A percentile compares a stretch with the other conserved stretches of the same genome.
These are phyloP conservation scores for Protaetia brevitarsis DNA, from an alignment of 1,140 invertebrate genomes.

Conservation along the genomic window DNA sequence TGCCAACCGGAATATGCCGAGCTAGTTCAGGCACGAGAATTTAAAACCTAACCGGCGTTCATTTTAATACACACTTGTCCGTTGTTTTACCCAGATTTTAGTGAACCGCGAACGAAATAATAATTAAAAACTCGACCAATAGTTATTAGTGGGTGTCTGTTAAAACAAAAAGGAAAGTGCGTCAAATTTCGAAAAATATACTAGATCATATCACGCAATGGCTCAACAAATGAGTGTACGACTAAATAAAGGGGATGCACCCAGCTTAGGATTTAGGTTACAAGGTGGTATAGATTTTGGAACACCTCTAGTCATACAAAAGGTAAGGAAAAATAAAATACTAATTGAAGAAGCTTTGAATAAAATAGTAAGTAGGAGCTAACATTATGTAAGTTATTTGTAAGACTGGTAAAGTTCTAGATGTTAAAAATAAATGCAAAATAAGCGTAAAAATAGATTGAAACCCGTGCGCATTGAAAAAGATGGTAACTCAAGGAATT, in stretches of 20 bases:
- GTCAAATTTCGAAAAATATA: constrained; percentile 19
- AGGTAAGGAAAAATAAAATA: constrained; percentile 81
- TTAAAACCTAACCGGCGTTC: constrained; percentile 16
- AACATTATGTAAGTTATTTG: constrained; percentile 17
- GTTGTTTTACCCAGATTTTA: neutral
- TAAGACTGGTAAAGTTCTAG: neutral
- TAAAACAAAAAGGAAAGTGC: neutral
- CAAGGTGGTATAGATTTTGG: constrained; percentile 94
- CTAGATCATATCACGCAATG: too few relatives aligned
- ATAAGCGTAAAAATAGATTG: constrained; percentile 27
- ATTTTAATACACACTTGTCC: constrained; percentile 15
- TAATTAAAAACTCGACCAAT: constrained; percentile 1
- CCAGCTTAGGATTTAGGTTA: constrained; percentile 90
- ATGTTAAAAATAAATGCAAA: constrained; percentile 27
- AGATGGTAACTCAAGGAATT: neutral
- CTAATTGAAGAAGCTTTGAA: too few relatives aligned
- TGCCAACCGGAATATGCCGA: constrained; percentile 16
- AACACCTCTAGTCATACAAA: constrained; percentile 85
- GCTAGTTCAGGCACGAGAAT: neutral
- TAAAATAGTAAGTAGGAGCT: constrained; percentile 5
- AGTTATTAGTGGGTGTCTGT: neutral
- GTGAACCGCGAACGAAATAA: neutral
- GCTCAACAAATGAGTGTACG: constrained; percentile 83
- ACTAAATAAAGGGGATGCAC: constrained; percentile 75
- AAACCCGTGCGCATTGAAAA: neutral